phyloP scores from a whole-genome alignment of 2,113 vertebrate species.

The Plecotus auritus region DNA sequence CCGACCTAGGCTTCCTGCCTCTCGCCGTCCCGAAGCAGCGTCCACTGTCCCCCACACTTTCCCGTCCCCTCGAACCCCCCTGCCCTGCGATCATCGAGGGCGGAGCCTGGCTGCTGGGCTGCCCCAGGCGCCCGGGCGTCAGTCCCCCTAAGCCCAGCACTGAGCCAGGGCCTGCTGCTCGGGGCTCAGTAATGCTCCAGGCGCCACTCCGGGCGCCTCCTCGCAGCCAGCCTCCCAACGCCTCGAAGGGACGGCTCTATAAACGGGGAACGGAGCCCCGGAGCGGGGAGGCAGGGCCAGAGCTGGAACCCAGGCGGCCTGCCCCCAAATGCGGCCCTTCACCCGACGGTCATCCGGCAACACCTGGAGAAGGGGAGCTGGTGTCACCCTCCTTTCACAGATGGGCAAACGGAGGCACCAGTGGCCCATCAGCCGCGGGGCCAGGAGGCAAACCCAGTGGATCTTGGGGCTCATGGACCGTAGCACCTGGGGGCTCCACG shows the following conservation, averaged over 20 bases:
- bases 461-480: too few species aligned
- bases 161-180: not conserved
- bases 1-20: not conserved
- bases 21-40: accelerated
- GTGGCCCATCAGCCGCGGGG: accelerated
- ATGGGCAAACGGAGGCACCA: not conserved
- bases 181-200: not conserved
- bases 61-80: too few species aligned
- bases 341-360: not conserved
- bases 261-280: not conserved
- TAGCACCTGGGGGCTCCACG: not conserved
- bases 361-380: not conserved
- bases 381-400: not conserved
- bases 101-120: not conserved
- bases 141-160: accelerated
- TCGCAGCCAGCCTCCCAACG: not conserved
- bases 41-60: not conserved
- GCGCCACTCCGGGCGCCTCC: not conserved
- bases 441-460: not conserved
- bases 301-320: not conserved
- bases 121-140: accelerated
- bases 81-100: too few species aligned
- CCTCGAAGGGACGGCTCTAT: accelerated
- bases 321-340: not conserved
- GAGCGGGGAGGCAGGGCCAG: not conserved